phyloP scores from a whole-genome alignment of 1,140 invertebrate species.

The Drosophila erecta region DNA sequence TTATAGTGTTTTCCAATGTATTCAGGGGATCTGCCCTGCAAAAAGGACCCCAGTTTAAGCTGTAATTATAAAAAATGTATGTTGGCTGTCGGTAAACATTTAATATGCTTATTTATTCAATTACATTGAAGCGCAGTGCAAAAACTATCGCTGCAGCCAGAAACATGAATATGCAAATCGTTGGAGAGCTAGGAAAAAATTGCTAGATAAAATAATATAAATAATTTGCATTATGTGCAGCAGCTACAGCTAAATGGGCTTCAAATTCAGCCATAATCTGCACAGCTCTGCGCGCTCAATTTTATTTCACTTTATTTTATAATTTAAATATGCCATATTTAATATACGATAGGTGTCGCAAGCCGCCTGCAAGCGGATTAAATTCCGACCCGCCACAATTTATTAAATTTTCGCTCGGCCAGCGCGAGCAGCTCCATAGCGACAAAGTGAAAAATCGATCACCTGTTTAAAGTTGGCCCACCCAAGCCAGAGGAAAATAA shows the following conservation, averaged over 20 bases:
- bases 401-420: constrained; percentile 50
- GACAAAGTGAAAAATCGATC: constrained; percentile 66
- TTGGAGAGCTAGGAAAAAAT: neutral
- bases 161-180: constrained; percentile 49
- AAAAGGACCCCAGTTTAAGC: constrained; percentile 3
- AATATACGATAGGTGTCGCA: constrained; percentile 49
- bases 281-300: constrained; percentile 11
- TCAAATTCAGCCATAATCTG: constrained; percentile 45
- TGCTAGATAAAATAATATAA: constrained; percentile 20
- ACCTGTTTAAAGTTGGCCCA: constrained; percentile 65
- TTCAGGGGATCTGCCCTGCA: neutral
- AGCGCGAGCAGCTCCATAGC: constrained; percentile 20
- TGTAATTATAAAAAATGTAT: neutral
- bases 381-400: constrained; percentile 40
- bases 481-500: neutral
- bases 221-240: constrained; percentile 18
- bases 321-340: constrained; percentile 57
- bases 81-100: constrained; percentile 27
- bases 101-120: constrained; percentile 57
- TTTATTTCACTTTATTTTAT: constrained; percentile 34
- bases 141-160: constrained; percentile 14
- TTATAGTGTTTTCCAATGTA: constrained; percentile 7
- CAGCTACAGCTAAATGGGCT: constrained; percentile 38
- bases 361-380: constrained; percentile 57
- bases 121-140: constrained; percentile 5